phyloP scores from a whole-genome alignment of 2,888 invertebrate genomes.

The Limnephilus auricula region DNA sequence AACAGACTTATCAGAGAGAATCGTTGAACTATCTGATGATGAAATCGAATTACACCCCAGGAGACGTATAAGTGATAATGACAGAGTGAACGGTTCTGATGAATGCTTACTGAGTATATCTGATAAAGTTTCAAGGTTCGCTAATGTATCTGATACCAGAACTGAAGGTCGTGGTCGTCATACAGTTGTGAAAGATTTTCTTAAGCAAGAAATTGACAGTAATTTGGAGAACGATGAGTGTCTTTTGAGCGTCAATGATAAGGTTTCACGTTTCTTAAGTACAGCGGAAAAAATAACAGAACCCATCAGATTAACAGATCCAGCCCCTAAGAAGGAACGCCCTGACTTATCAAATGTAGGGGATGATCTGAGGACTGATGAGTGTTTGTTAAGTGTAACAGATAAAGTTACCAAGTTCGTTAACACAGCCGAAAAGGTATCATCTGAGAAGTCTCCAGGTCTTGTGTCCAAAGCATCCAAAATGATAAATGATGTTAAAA shows the following conservation, averaged over 20 bases:
- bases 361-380: conserved; percentile 78
- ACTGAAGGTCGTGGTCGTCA: conserved; percentile 71
- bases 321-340: conserved; percentile 73
- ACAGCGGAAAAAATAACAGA: conserved; percentile 79
- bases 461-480: conserved; percentile 72
- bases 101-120: conserved; percentile 83
- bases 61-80: conserved; percentile 68
- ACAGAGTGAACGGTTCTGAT: conserved; percentile 75
- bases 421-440: conserved; percentile 79
- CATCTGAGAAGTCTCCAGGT: conserved; percentile 72
- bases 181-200: conserved; percentile 62
- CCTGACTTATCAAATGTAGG: conserved; percentile 79
- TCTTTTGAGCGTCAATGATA: conserved; percentile 81
- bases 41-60: conserved; percentile 74
- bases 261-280: conserved; percentile 81
- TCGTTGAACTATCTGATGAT: conserved; percentile 77
- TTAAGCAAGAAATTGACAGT: conserved; percentile 68
- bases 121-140: conserved; percentile 84
- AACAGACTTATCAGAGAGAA: conserved; percentile 74
- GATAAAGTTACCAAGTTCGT: conserved; percentile 83
- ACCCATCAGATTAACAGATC: conserved; percentile 70
- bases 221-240: conserved; percentile 78
- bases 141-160: conserved; percentile 75
- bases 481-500: conserved; percentile 67
- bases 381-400: conserved; percentile 80